Evolutionary conservation across 2,797 vertebrate genomes (phyloP).

Genomic region (Brotula barbata): DNA sequence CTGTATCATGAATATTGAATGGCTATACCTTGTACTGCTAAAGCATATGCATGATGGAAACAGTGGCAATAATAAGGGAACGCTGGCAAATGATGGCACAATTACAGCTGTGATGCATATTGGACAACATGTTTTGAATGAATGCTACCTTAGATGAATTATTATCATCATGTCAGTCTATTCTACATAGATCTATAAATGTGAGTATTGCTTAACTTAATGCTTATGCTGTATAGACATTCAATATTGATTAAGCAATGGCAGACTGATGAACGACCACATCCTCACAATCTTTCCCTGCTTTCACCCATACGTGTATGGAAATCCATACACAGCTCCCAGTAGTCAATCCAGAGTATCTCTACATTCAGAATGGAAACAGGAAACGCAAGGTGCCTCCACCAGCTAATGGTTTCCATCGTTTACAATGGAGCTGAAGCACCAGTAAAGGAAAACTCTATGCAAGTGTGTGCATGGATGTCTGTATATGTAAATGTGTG

Average conservation of each 20-base stretch:
- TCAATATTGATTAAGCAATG: conserved; percentile 40
- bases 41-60: not conserved
- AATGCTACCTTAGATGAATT: conserved; percentile 12
- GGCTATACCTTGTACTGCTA: conserved; percentile 10
- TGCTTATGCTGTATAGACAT: conserved; percentile 42
- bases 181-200: conserved; percentile 40
- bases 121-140: conserved; percentile 12
- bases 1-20: conserved; percentile 1
- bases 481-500: too few relatives aligned
- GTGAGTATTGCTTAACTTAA: conserved; percentile 67
- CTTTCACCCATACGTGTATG: conserved; percentile 2
- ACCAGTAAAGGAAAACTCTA: too few relatives aligned
- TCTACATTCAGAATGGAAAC: not conserved
- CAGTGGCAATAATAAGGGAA: not conserved
- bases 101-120: not conserved
- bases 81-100: conserved; percentile 5
- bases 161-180: conserved; percentile 21
- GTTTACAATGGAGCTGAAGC: conserved; percentile 11
- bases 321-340: conserved; percentile 54
- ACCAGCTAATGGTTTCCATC: conserved; percentile 1
- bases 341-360: conserved; percentile 13
- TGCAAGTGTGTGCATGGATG: conserved; percentile 15
- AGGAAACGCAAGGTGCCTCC: conserved; percentile 1
- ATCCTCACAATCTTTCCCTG: conserved; percentile 23
- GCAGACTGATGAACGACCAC: conserved; percentile 14